Evolutionary conservation across 2,113 vertebrate species (phyloP).

Genomic region (Balaeniceps rex): DNA sequence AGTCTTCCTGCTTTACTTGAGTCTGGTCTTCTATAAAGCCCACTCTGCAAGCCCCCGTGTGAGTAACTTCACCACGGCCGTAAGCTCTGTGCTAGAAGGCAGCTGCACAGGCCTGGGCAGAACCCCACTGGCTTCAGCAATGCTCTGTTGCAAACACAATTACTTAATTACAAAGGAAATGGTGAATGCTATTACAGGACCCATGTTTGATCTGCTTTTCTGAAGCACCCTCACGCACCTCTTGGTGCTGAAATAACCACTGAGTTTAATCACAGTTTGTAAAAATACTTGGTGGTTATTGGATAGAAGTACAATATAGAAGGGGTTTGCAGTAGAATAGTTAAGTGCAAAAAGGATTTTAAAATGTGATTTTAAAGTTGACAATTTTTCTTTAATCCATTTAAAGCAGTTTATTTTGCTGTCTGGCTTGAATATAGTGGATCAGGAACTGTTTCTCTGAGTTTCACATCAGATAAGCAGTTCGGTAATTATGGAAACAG

Average conservation of each 20-base stretch:
- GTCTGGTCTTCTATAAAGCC: neutral
- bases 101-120: neutral
- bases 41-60: neutral
- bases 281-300: neutral
- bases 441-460: neutral
- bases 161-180: neutral
- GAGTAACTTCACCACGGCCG: neutral
- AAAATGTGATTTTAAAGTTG: neutral
- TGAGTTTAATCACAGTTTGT: neutral
- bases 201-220: neutral
- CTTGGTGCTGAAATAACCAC: neutral
- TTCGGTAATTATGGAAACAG: slow-evolving; percentile 39
- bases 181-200: neutral
- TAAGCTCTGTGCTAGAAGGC: neutral
- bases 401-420: neutral
- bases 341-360: neutral
- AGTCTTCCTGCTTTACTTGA: neutral
- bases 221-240: neutral
- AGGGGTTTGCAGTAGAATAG: neutral
- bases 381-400: neutral
- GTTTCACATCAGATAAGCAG: slow-evolving; percentile 25
- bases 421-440: neutral
- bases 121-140: neutral
- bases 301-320: neutral
- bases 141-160: neutral